Evolutionary conservation across 1,140 invertebrate species (phyloP), one percentile per base, ranked within the genome.

Genomic region (Solenopsis fugax): DNA sequence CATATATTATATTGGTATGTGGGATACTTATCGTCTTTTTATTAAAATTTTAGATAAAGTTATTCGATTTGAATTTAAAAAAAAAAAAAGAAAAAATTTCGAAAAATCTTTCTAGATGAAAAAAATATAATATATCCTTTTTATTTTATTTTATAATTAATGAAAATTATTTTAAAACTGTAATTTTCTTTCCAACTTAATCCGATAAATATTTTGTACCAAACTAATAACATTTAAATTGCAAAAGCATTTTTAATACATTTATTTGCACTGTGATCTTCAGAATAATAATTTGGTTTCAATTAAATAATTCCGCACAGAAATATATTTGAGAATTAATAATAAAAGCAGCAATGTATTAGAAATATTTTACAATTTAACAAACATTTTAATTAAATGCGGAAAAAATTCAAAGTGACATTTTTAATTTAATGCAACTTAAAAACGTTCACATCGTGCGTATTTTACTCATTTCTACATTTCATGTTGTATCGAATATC

Each of bases 401-500:
- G 0, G 13, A 71, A 69, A 45, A 69, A 69, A 50, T 71, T 48
- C 41, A 41, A 41, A 41, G 41, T 69, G 34, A 67, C 13, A 48
- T 45, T 45, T 45, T 21, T 16, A 69, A 71, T 71, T 71, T 29
- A 71, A 50, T 29, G 16, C 13, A 10, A 0, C 50, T 52, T 18
- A 71, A 21, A 21, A 52, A 41, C 10, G 10, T 13, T 18, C 9
- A 0, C 12, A 13, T 69, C 34, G 10, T 69, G 2, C 21, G 2
- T 16, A 76, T 60, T 76, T 60, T 29, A 72, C 2, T 50, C 7
- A 50, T 72, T 76, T 76, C 7, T 41, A 45, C 1, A 1, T 24
- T 29, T 52, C 9, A 34, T 12, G 12, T 56, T 52, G 18, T 60
- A 75, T 76, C 37, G n/a, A 69, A 81, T 80, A 21, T 21, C 56